Percentiles rank a stretch among this genome's conserved stretches.
Evolutionary conservation across 2,797 vertebrate genomes (phyloP).

Genomic region (Esox masquinongy): DNA sequence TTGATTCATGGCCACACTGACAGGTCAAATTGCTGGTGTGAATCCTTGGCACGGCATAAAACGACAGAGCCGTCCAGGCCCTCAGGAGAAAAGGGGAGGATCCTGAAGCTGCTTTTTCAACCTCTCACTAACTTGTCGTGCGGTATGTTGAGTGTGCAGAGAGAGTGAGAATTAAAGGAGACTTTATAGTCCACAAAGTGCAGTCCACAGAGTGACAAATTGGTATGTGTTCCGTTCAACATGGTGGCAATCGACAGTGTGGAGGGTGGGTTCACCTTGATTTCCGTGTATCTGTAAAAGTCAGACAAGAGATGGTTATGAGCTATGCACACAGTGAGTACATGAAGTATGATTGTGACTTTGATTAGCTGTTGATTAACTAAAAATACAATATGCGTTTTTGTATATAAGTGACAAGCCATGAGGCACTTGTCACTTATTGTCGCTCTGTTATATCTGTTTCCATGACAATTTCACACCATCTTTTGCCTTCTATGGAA

Average conservation of each 20-base stretch:
- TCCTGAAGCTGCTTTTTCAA: neutral
- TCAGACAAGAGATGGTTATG: neutral
- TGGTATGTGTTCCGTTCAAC: neutral
- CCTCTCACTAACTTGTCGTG: neutral
- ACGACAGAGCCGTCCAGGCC: conserved; percentile 34
- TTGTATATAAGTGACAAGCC: too few relatives aligned
- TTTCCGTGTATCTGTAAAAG: neutral
- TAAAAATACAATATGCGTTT: too few relatives aligned
- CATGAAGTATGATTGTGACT: neutral
- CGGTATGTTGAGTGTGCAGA: neutral
- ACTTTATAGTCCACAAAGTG: neutral
- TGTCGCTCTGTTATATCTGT: too few relatives aligned
- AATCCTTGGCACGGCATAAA: conserved; percentile 79
- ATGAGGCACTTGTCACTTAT: too few relatives aligned
- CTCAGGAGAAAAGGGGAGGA: neutral
- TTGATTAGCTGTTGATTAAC: neutral
- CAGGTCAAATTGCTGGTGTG: conserved; percentile 81
- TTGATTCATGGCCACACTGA: conserved; percentile 79
- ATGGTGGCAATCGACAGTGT: neutral
- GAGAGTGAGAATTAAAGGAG: neutral
- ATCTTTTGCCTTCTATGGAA: too few relatives aligned
- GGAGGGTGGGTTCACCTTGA: neutral
- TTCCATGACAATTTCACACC: too few relatives aligned
- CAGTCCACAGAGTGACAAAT: neutral
- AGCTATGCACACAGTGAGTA: neutral